Base-by-base conservation (phyloP, 2,797 vertebrate genomes). In the Cossypha caffra region DNA sequence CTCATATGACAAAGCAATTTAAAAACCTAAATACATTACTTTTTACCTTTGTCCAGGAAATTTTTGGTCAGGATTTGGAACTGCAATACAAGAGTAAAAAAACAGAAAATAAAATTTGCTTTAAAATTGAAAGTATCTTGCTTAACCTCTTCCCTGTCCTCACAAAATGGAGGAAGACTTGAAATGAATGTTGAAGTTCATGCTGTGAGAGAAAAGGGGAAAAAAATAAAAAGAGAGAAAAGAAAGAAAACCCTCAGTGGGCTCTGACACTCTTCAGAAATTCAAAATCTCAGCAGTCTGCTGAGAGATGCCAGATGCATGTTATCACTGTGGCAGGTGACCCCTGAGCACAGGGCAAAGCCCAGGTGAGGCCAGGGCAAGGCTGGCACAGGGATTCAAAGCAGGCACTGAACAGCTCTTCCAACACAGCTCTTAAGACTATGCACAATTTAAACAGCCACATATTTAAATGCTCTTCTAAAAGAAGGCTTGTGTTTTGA, bases 401-500 rank as follows among this genome's bases (percentile, higher is more conserved):
- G 85, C 26, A 61, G 72, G 64, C 38, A 59, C 57, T 26, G 42
- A 74, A 29, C 26, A 82, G 35, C 50, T 50, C 87, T 78, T 31
- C 14, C 47, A 48, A 25, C 47, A 31, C 26, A 82, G 35, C 50
- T 50, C 87, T 83, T 31, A 11, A n/a, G 40, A 5, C 40, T 4
- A 3, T 35, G 61, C 40, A 59, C 68, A 42, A 17, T 76, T 86
- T 82, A 54, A 86, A 67, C 28, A 78, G 71, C 3, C 63, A 28
- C 3, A 1, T 57, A 84, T 88, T 94, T 75, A 95, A 94, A 92
- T 84, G 62, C 67, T 71, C 40, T 43, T 31, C 51, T 92, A 74
- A 85, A 96, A 93, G 86, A 38, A 25, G 77, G 66, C 66, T 93
- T 95, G 86, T 88, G 92, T 92, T 94, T 86, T 50, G 16, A 71